Base-by-base conservation (phyloP, 2,888 invertebrate genomes). In the Cerastoderma edule region DNA sequence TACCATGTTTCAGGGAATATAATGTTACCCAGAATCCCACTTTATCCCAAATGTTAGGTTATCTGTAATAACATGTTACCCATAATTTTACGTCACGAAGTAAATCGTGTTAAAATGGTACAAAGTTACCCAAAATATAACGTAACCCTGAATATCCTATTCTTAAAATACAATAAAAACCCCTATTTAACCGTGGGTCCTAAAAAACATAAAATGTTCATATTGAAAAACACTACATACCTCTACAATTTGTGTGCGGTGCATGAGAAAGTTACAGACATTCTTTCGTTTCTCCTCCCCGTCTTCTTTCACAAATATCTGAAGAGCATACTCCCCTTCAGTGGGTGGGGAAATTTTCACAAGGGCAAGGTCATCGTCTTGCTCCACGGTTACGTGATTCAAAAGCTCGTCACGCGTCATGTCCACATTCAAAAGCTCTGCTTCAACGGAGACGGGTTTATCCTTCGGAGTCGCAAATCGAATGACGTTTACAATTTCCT, bases 251-350 rank as follows among this genome's bases (percentile, higher is more conserved):
- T 64, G 50, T 19, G 75, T 85, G 27, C 85, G 32, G 27, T 80
- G 68, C 69, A 84, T 71, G 1, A 85, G 72, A 48, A 70, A 82
- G 66, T 85, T 85, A 54, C 84, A 83, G 4, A 85, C 80, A 67
- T 84, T 85, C 32, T 76, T 71, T n/a, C 73, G 65, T n/a, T 67
- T 67, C 16, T 70, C 57, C 2, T n/a, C 35, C 5, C 73, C 79
- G 30, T 56, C 46, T 19, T 48, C 72, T 44, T 68, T 78, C 30
- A 72, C 72, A 67, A 73, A 83, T 28, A 85, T 68, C 67, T 82
- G 81, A 16, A 85, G 67, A 35, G 83, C 84, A 48, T 77, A 85
- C 66, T 85, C 85, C 35, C 85, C 85, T 50, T 83, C 82, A 0
- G 66, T 22, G 13, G 85, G 80, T 5, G 85, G 81, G 27, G 80